These are phyloP conservation scores for Zaprionus camerounensis DNA, from an alignment of 1,140 invertebrate genomes.

Conservation along the genomic window DNA sequence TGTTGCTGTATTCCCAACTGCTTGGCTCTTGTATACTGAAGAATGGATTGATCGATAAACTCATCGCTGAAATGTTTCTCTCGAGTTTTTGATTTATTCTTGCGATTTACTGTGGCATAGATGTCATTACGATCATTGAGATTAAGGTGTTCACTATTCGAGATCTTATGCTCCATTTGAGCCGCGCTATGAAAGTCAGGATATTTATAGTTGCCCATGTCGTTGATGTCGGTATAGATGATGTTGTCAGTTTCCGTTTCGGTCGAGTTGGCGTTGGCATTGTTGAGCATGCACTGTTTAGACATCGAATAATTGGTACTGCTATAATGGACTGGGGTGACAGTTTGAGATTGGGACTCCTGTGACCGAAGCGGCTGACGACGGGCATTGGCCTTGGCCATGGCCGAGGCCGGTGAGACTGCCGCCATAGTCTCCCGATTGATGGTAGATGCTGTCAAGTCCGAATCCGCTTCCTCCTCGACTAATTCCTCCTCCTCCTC, in stretches of 20 bases:
- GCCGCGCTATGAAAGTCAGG: slow-evolving; percentile 66
- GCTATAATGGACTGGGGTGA: slow-evolving; percentile 84
- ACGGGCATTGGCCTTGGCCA: slow-evolving; percentile 74
- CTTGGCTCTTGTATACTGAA: slow-evolving; percentile 77
- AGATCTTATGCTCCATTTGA: slow-evolving; percentile 78
- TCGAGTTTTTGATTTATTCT: slow-evolving; percentile 79
- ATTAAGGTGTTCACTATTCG: slow-evolving; percentile 78
- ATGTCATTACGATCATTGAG: slow-evolving; percentile 81
- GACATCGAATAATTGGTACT: slow-evolving; percentile 85
- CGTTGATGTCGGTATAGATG: slow-evolving; percentile 84
- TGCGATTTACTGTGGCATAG: slow-evolving; percentile 83
- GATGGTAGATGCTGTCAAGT: slow-evolving; percentile 84
- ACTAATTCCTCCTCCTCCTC: slow-evolving; percentile 81
- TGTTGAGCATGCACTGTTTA: slow-evolving; percentile 84
- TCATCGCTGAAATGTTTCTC: slow-evolving; percentile 83
- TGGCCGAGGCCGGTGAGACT: slow-evolving; percentile 68
- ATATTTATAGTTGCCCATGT: slow-evolving; percentile 80
- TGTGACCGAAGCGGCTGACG: slow-evolving; percentile 82
- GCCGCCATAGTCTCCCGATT: slow-evolving; percentile 84
- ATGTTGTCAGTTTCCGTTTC: slow-evolving; percentile 84
- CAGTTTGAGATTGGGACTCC: slow-evolving; percentile 84
- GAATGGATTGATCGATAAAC: slow-evolving; percentile 80
- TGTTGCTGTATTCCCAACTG: slow-evolving; percentile 64
- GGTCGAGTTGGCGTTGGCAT: slow-evolving; percentile 81
- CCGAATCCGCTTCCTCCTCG: slow-evolving; percentile 84